phyloP scores from a whole-genome alignment of 1,140 invertebrate genomes.

The Pachypeltis micranthus region DNA sequence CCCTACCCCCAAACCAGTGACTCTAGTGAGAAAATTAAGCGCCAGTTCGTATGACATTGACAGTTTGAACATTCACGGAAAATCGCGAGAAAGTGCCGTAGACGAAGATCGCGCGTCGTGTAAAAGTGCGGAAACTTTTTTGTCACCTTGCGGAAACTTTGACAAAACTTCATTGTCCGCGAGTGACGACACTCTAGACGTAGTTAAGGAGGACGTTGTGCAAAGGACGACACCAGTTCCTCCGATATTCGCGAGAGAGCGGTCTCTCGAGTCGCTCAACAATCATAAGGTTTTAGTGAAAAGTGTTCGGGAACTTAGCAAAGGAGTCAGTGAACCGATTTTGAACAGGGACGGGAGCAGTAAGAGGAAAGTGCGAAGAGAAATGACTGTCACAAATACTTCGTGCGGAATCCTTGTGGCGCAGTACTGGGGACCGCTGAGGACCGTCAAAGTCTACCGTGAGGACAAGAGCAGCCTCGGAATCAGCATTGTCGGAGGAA shows the following conservation, averaged over 20 bases:
- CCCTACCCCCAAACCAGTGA: slow-evolving; percentile 2
- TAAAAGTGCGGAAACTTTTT: neutral
- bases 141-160: neutral
- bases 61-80: neutral
- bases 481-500: slow-evolving; percentile 94
- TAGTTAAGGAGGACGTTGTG: slow-evolving; percentile 5
- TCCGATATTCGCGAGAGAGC: slow-evolving; percentile 17
- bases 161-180: slow-evolving; percentile 16
- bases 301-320: slow-evolving; percentile 12
- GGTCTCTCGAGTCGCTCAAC: slow-evolving; percentile 22
- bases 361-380: slow-evolving; percentile 16
- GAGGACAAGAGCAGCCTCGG: slow-evolving; percentile 67
- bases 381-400: slow-evolving; percentile 39
- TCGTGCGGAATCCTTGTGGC: slow-evolving; percentile 40
- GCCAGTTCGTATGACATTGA: slow-evolving; percentile 11
- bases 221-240: slow-evolving; percentile 12
- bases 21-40: slow-evolving; percentile 1
- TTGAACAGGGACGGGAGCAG: slow-evolving; percentile 17
- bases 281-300: slow-evolving; percentile 17
- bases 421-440: slow-evolving; percentile 79
- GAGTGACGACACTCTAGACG: slow-evolving; percentile 14
- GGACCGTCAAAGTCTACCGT: slow-evolving; percentile 58
- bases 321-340: slow-evolving; percentile 23
- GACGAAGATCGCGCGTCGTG: neutral
- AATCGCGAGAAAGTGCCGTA: neutral